Base-by-base conservation (phyloP, 2,113 vertebrate species). In the Anguilla japonica region DNA sequence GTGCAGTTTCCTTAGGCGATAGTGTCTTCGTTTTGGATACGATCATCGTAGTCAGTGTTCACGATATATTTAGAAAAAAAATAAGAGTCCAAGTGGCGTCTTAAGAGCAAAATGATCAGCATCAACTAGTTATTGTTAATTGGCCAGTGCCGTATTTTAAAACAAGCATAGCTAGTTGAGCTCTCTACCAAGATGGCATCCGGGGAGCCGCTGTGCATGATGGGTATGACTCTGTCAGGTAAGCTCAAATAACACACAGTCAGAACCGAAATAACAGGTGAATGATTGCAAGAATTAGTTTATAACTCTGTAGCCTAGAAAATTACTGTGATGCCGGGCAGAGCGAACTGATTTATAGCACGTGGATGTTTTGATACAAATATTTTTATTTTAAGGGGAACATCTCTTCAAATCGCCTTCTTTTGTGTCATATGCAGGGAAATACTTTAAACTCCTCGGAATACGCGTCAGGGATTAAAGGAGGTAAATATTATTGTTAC, bases 191-290 rank as follows among this genome's bases (percentile, higher is more conserved):
- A 86, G 50, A 63, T 85, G 41, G 11, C 82, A 41, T 78, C 41
- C 85, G n/a, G 78, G 79, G 56, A 79, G 88, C 88, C 91, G 94
- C 95, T 8, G 86, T 92, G 94, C 53, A 94, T 93, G 84, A 20
- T 93, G 94, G 95, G 93, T 92, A 91, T 84, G 46, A 83, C 63
- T 81, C 89, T 91, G 93, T 91, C 94, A 95, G 93, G 94, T 95
- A 94, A 94, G 87, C 91, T 43, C 75, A 75, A 83, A 79, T 90
- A 90, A 86, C 91, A 84, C 82, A 88, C 46, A 0, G 82, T 82
- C 81, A 79, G 78, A 85, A 79, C 46, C 67, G 81, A 81, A 34
- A 86, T 18, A 84, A 83, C 91, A 92, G 93, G 94, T 95, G 92
- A 90, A 91, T 92, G 86, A 89, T 89, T 83, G 75, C 60, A 53